phyloP scores from a whole-genome alignment of 2,797 vertebrate genomes.

The Aldrovandia affinis region DNA sequence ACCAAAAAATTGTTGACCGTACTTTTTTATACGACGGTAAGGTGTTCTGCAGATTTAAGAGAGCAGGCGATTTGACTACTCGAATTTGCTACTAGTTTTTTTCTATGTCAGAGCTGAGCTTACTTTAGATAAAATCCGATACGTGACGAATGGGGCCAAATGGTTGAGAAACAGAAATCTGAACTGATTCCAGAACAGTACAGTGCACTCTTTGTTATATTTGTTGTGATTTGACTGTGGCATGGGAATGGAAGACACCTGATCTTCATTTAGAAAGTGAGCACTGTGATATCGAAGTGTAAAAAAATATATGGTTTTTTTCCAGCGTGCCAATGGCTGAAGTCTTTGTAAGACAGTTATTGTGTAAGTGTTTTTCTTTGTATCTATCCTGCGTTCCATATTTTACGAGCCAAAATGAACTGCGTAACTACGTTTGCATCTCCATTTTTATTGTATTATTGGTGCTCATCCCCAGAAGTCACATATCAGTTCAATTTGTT shows the following conservation, averaged over 20 bases:
- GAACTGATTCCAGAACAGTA: conserved; percentile 48
- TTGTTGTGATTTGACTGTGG: conserved; percentile 50
- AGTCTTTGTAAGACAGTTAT: neutral
- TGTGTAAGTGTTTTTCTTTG: conserved; percentile 14
- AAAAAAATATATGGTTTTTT: conserved; percentile 12
- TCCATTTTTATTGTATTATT: neutral
- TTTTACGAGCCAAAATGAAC: neutral
- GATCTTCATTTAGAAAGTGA: conserved; percentile 33
- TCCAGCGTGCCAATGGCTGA: conserved; percentile 21
- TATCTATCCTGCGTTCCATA: conserved; percentile 21
- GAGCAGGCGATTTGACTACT: conserved; percentile 22
- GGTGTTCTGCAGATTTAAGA: neutral
- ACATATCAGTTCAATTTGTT: neutral
- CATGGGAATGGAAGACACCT: conserved; percentile 27
- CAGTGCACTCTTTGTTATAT: conserved; percentile 57
- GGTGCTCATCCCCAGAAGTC: neutral
- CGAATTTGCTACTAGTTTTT: neutral
- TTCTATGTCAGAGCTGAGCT: conserved; percentile 15
- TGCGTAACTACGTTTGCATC: too few species aligned
- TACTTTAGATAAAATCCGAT: conserved; percentile 37
- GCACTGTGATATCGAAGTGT: conserved; percentile 26
- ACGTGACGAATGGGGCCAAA: conserved; percentile 40
- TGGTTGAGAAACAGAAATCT: conserved; percentile 35
- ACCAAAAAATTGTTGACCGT: conserved; percentile 17
- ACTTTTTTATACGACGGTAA: neutral